Conservation (phyloP, 2,888 invertebrate species). For the Noctua fimbriata region DNA sequence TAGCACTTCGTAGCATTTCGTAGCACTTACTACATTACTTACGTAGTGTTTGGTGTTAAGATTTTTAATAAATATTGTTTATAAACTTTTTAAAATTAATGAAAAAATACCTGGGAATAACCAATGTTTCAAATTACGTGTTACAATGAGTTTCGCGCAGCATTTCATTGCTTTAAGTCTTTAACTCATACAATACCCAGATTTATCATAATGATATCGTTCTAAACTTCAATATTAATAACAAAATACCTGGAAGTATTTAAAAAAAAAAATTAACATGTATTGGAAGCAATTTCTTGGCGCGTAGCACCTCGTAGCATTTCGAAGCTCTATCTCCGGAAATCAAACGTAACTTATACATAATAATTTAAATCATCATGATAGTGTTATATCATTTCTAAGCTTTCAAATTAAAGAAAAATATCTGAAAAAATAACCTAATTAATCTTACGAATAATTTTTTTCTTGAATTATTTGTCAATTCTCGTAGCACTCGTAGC, state of each 20-base stretch:
- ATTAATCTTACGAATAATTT: not conserved
- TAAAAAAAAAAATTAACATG: too few species aligned
- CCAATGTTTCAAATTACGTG: not conserved
- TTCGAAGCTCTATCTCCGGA: not conserved
- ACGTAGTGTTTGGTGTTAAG: not conserved
- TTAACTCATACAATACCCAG: not conserved
- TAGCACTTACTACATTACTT: not conserved
- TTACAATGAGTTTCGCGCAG: not conserved
- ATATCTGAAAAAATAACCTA: not conserved
- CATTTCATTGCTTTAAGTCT: not conserved
- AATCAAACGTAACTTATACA: not conserved
- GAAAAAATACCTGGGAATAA: not conserved
- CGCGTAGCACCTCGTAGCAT: slow-evolving; percentile 2
- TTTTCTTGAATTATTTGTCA: not conserved
- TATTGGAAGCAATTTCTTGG: not conserved
- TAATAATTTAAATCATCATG: not conserved
- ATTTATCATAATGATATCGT: not conserved
- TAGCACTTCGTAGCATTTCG: not conserved
- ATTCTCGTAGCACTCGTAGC: slow-evolving; percentile 22
- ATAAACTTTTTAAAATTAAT: not conserved
- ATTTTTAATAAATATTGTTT: not conserved
- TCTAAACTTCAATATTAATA: not conserved
- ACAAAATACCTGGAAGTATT: not conserved
- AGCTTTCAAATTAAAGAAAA: not conserved
- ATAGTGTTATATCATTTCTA: not conserved